Evolutionary conservation across 2,113 vertebrate genomes (phyloP).

Genomic region (Sialia sialis): DNA sequence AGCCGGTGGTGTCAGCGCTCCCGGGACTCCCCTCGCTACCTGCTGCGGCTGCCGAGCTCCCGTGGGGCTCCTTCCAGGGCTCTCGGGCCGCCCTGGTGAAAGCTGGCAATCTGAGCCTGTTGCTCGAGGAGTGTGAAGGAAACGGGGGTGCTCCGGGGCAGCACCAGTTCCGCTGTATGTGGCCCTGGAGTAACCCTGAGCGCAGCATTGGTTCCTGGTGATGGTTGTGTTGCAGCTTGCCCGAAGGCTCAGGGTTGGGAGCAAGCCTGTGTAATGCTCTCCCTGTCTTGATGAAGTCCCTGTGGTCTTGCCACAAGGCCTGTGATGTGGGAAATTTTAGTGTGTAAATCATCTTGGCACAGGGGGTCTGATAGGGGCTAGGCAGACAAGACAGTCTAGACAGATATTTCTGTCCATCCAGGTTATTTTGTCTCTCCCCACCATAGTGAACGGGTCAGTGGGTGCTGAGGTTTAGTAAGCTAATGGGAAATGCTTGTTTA

Average conservation of each 20-base stretch:
- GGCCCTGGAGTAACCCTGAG: no score
- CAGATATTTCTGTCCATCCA: neutral
- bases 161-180: accelerated
- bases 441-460: accelerated
- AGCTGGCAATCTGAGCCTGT: neutral
- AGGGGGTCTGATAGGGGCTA: neutral
- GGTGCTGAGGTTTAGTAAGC: accelerated
- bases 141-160: neutral
- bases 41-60: neutral
- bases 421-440: neutral
- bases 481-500: accelerated
- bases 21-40: neutral
- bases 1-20: neutral
- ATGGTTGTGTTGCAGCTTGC: accelerated
- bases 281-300: accelerated
- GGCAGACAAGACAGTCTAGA: accelerated
- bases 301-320: neutral
- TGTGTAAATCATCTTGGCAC: accelerated
- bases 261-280: neutral
- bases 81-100: neutral
- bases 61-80: neutral
- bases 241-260: neutral
- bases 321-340: neutral
- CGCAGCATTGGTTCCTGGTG: accelerated
- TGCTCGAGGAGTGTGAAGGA: neutral